These are phyloP conservation scores for Lagria hirta DNA, from an alignment of 2,888 invertebrate species.

Conservation along the genomic window DNA sequence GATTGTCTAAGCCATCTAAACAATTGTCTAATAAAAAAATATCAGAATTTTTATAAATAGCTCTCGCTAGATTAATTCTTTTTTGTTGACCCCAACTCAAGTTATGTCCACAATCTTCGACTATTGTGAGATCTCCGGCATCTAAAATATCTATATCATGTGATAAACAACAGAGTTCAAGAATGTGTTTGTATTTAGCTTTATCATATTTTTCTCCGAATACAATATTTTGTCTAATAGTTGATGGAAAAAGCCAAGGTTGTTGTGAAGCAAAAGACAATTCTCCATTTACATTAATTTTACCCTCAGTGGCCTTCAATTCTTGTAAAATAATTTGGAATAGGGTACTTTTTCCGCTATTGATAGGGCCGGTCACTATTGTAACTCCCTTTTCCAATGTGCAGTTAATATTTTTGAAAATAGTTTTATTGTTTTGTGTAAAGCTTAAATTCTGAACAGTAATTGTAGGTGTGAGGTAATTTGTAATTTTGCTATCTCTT, in stretches of 20 bases:
- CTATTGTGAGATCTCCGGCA: constrained; percentile 70
- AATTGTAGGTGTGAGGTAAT: no score
- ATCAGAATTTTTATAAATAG: constrained; percentile 71
- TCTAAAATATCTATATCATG: constrained; percentile 54
- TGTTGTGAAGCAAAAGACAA: constrained; percentile 60
- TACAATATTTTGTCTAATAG: constrained; percentile 72
- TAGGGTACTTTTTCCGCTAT: constrained; percentile 60
- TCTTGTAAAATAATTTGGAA: constrained; percentile 48
- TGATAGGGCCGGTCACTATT: constrained; percentile 64
- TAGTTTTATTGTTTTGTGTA: no score
- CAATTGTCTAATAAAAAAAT: constrained; percentile 77
- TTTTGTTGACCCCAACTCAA: constrained; percentile 80
- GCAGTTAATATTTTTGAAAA: no score
- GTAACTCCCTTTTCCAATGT: constrained; percentile 50
- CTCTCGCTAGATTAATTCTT: constrained; percentile 71
- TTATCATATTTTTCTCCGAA: constrained; percentile 65
- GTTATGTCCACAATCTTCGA: constrained; percentile 75
- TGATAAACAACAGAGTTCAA: constrained; percentile 62
- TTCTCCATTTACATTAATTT: no score
- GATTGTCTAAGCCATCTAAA: constrained; percentile 72
- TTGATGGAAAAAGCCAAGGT: constrained; percentile 60
- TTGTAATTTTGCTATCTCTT: no score
- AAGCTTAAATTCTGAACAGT: no score
- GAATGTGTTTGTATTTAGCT: constrained; percentile 59
- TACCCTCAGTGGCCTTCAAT: no score